Conservation (phyloP, 2,113 vertebrate genomes). For the Podarcis raffonei region DNA sequence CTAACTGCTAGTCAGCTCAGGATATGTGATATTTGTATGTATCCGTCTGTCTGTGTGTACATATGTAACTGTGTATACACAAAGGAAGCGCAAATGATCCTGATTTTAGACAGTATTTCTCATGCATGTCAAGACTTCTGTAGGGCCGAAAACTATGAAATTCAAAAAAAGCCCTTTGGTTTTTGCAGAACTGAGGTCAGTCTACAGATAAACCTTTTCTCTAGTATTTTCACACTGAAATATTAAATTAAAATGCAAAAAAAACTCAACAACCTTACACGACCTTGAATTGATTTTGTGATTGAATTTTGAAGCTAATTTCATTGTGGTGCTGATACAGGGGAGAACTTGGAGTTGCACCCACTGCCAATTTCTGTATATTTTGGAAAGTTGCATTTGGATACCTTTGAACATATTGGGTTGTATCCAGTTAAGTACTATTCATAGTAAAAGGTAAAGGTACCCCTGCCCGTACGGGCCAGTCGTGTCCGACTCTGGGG, state of each 20-base stretch:
- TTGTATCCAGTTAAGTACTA: no score
- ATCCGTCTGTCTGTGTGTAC: conserved; percentile 4
- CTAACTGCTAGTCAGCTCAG: conserved; percentile 9
- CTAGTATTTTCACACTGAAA: conserved; percentile 64
- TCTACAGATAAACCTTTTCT: conserved; percentile 59
- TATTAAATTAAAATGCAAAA: conserved; percentile 54
- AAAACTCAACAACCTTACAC: not conserved
- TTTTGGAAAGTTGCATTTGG: no score
- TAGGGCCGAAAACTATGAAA: conserved; percentile 26
- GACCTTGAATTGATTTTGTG: not conserved
- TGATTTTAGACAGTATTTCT: conserved; percentile 40
- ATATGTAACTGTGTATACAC: conserved; percentile 24
- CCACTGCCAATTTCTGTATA: not conserved
- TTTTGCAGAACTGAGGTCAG: conserved; percentile 31
- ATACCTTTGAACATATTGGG: no score
- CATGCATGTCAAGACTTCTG: conserved; percentile 44
- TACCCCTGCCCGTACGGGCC: no score
- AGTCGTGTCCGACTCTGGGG: no score
- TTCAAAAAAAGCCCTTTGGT: not conserved
- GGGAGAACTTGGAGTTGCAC: not conserved
- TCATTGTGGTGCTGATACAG: not conserved
- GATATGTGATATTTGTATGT: conserved; percentile 18
- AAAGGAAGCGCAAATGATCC: conserved; percentile 12
- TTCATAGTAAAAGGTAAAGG: no score
- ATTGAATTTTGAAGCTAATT: not conserved